Evolutionary conservation across 1,140 invertebrate species (phyloP).

Genomic region (Leptopilina boulardi): DNA sequence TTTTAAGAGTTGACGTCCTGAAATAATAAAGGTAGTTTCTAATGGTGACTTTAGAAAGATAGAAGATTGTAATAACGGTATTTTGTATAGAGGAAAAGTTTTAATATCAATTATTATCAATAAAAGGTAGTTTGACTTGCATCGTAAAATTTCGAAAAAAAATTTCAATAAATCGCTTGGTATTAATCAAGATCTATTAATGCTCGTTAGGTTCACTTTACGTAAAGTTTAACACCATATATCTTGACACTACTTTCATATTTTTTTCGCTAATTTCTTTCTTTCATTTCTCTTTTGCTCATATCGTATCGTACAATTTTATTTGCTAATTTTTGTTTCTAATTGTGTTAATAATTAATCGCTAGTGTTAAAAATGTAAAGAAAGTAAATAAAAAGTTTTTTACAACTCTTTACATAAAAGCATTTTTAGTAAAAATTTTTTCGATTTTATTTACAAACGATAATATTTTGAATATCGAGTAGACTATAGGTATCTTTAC

Average conservation of each 20-base stretch:
- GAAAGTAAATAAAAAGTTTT: no score
- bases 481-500: neutral
- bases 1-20: neutral
- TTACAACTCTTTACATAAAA: no score
- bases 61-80: conserved; percentile 1
- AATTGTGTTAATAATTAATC: no score
- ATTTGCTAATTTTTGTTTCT: no score
- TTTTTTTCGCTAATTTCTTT: neutral
- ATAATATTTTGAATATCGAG: conserved; percentile 14
- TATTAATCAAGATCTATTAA: neutral
- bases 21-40: neutral
- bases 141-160: neutral
- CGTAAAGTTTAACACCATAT: neutral
- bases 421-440: no score
- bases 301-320: neutral
- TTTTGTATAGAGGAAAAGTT: conserved; percentile 1
- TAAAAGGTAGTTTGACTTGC: neutral
- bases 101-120: neutral
- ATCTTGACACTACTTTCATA: neutral
- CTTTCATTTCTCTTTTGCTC: neutral
- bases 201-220: neutral
- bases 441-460: conserved; percentile 6
- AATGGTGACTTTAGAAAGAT: neutral
- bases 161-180: neutral
- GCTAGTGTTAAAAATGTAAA: no score